Base-by-base conservation (phyloP, 2,888 invertebrate species). In the Cryptus armator region DNA sequence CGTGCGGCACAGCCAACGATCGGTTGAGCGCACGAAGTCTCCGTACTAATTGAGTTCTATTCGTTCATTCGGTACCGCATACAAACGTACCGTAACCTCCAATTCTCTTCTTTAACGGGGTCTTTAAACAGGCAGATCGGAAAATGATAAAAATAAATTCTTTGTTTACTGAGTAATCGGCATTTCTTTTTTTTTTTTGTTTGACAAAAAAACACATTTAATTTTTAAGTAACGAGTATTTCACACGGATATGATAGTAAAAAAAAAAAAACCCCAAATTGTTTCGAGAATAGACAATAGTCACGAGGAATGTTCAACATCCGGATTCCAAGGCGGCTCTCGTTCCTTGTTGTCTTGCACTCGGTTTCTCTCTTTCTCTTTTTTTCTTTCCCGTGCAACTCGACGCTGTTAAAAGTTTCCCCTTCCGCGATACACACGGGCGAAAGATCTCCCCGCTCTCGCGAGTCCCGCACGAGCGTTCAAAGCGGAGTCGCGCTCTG, bases 271-370 rank as follows among this genome's bases (percentile, higher is more conserved):
- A 0, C 37, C 37, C 37, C 19, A 43, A 43, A 66, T 64, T 12
- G 66, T 44, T 66, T 43, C 43, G 66, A 66, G 37, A 66, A 66
- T 43, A 66, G 66, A 43, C 66, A 66, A 66, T 66, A 43, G 43
- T 48, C 53, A 19, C 44, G 72, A 19, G 59, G 56, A 67, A 74
- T 29, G 66, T 80, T 68, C 29, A 75, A 62, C 32, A 71, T 77
- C 81, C 81, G 76, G 81, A 76, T 77, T 71, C 51, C 81, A 37
- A 62, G 75, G 24, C 48, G n/a, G 43, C 51, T 51, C 62, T 56
- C 44, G 19, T 46, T 74, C 70, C 59, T 32, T 29, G 59, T 62
- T 62, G 59, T 62, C 59, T 62, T 62, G 59, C 64, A 16, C 46
- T 77, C 64, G 44, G 66, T 46, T 29, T 67, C 16, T 12, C 14